Percentiles rank a stretch among this genome's conserved stretches.
phyloP scores from a whole-genome alignment of 2,888 invertebrate genomes.

The Drosophila sordidula region DNA sequence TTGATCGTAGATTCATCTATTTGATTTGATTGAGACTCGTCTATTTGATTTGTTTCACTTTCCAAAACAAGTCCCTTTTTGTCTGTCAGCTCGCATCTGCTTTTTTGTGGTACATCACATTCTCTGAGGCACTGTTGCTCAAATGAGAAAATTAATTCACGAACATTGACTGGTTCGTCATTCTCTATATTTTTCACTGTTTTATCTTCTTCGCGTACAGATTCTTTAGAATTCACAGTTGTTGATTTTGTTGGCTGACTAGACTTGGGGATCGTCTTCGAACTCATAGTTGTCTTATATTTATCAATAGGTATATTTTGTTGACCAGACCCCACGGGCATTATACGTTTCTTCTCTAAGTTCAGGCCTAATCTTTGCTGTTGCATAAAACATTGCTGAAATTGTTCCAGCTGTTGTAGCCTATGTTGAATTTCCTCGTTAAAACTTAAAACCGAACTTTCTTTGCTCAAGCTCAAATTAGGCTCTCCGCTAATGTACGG shows the following conservation, averaged over 20 bases:
- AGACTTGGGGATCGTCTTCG: background rate
- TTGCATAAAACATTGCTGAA: constrained; percentile 59
- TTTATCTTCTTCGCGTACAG: background rate
- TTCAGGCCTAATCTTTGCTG: constrained; percentile 40
- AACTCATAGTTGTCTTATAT: background rate
- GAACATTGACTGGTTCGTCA: constrained; percentile 82
- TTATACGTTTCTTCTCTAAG: constrained; percentile 3
- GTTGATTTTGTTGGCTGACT: background rate
- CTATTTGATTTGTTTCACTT: background rate
- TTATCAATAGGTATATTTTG: background rate
- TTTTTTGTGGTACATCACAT: constrained; percentile 5
- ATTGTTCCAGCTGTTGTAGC: constrained; percentile 65
- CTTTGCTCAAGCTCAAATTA: background rate
- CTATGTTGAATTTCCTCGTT: constrained; percentile 59
- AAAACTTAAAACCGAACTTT: constrained; percentile 13
- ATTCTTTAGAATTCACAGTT: background rate
- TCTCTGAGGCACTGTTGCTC: constrained; percentile 86
- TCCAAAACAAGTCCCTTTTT: constrained; percentile 9
- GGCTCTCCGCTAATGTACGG: background rate
- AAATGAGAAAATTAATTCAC: constrained; percentile 87
- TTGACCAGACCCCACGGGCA: background rate
- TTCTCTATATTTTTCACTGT: constrained; percentile 77
- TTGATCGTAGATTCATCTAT: background rate
- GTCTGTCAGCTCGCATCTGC: constrained; percentile 1
- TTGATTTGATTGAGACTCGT: background rate